Conservation (phyloP, 2,888 invertebrate genomes). For the Periphyllus acericola region DNA sequence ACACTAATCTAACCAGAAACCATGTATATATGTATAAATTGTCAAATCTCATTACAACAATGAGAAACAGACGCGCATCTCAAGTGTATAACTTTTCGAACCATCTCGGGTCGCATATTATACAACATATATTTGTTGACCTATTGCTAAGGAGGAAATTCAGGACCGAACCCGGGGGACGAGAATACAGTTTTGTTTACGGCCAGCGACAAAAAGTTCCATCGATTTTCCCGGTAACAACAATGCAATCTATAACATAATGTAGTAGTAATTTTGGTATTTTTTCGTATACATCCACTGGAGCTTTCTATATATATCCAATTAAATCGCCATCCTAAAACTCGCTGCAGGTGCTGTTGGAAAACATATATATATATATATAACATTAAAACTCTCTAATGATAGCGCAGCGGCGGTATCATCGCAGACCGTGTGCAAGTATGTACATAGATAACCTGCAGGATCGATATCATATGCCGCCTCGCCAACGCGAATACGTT, state of each 20-base stretch:
- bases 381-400: not conserved
- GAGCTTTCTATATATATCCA: not conserved
- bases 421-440: not conserved
- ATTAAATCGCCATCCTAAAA: not conserved
- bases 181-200: too few relatives aligned
- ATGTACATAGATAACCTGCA: not conserved
- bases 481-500: not conserved
- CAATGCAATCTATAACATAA: not conserved
- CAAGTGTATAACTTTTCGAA: not conserved
- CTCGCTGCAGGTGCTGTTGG: not conserved
- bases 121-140: not conserved
- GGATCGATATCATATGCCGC: slow-evolving; percentile 7
- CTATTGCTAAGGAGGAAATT: not conserved
- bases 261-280: too few relatives aligned
- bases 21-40: not conserved
- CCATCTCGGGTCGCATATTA: not conserved
- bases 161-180: not conserved
- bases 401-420: not conserved
- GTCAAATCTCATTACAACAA: not conserved
- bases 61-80: not conserved
- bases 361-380: not conserved
- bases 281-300: too few relatives aligned
- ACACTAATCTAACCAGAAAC: not conserved
- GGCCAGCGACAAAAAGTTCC: not conserved
- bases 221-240: not conserved